These are phyloP conservation scores for Eilema caniola DNA, from an alignment of 2,888 invertebrate species.

Conservation along the genomic window DNA sequence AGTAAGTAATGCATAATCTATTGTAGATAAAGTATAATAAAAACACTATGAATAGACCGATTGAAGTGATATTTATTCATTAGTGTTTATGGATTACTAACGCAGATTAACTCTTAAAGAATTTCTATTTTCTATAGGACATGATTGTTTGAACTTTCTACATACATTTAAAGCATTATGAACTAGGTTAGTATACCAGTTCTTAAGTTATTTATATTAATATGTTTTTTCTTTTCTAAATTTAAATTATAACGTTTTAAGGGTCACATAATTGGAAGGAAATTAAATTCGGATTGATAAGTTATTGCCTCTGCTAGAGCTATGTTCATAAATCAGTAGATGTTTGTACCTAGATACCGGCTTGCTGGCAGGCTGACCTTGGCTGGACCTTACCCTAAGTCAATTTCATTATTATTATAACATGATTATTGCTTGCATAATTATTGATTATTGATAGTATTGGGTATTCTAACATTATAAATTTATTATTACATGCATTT, in stretches of 20 bases:
- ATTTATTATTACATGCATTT: too few relatives aligned
- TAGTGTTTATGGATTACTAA: constrained; percentile 24
- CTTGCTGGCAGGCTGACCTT: too few relatives aligned
- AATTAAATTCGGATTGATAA: neutral
- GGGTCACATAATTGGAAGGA: neutral
- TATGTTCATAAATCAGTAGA: too few relatives aligned
- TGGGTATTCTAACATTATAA: too few relatives aligned
- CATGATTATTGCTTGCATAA: too few relatives aligned
- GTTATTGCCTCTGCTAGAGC: neutral
- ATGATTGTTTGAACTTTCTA: constrained; percentile 34
- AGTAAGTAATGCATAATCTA: constrained; percentile 35
- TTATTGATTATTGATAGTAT: too few relatives aligned
- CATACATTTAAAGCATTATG: constrained; percentile 12
- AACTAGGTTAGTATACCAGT: constrained; percentile 17
- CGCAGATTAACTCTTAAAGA: constrained; percentile 17
- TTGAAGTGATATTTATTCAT: constrained; percentile 26
- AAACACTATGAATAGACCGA: constrained; percentile 24
- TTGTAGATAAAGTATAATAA: constrained; percentile 34
- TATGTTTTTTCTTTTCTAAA: constrained; percentile 1
- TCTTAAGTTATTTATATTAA: constrained; percentile 2
- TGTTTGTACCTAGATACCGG: too few relatives aligned
- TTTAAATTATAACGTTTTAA: constrained; percentile 1
- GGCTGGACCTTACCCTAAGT: too few relatives aligned
- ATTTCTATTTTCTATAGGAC: constrained; percentile 26
- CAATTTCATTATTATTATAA: too few relatives aligned